These are phyloP conservation scores for Emydura subglobosa DNA, from an alignment of 2,113 vertebrate species.

Conservation along the genomic window DNA sequence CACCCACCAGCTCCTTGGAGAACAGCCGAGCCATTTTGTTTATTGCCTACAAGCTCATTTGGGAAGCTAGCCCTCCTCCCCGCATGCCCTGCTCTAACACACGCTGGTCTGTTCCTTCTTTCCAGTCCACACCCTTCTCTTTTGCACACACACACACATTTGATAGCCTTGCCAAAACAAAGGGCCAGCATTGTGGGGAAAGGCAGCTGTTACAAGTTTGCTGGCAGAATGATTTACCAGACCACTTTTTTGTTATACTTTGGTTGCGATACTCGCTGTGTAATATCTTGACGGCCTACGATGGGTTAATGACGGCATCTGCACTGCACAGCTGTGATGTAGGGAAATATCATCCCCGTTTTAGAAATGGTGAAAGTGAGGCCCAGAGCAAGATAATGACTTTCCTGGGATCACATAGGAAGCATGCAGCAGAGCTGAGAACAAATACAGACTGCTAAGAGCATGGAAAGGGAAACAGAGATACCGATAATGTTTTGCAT, in stretches of 20 bases:
- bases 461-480: neutral
- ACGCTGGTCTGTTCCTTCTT: neutral
- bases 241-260: neutral
- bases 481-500: neutral
- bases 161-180: neutral
- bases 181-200: neutral
- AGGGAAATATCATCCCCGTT: neutral
- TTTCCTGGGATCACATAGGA: neutral
- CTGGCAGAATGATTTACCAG: neutral
- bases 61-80: neutral
- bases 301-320: neutral
- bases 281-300: neutral
- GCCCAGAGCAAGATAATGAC: neutral
- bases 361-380: neutral
- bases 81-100: neutral
- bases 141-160: too few species aligned
- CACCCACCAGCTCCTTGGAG: neutral
- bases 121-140: neutral
- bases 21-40: neutral
- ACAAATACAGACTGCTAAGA: neutral
- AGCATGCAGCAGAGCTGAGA: neutral
- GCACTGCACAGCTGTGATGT: neutral
- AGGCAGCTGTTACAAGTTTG: neutral
- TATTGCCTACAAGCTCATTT: neutral
- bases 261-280: neutral